Percentiles rank a stretch among this genome's conserved stretches.
Conservation (phyloP, 2,113 vertebrate species). For the Melospiza georgiana region DNA sequence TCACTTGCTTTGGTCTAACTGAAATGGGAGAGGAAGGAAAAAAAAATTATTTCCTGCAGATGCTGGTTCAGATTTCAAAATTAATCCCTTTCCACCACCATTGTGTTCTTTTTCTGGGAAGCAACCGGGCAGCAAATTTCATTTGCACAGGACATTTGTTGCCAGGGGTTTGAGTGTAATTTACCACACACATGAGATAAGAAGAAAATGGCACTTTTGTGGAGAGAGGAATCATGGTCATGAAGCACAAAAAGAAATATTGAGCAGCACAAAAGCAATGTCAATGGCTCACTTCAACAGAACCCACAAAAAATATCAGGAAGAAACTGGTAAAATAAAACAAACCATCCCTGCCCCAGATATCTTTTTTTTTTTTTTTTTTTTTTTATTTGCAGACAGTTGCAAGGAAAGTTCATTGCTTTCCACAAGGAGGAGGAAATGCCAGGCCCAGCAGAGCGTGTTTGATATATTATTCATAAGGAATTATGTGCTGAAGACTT, state of each 20-base stretch:
- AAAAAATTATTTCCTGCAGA: not conserved
- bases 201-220: not conserved
- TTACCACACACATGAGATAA: not conserved
- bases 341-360: not conserved
- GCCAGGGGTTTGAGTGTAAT: not conserved
- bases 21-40: not conserved
- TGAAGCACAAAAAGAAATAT: not conserved
- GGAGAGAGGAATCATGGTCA: not conserved
- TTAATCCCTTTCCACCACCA: not conserved
- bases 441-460: not conserved
- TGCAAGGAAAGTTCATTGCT: not conserved
- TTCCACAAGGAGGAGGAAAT: not conserved
- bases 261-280: not conserved
- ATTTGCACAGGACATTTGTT: not conserved
- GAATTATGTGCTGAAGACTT: not conserved
- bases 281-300: not conserved
- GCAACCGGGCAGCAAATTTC: not conserved
- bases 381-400: not conserved
- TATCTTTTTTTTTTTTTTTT: not conserved
- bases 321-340: not conserved
- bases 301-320: not conserved
- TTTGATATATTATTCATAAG: not conserved
- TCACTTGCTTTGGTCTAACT: not conserved
- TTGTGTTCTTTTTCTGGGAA: not conserved
- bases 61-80: not conserved